Base-by-base conservation (phyloP, 2,113 vertebrate genomes). In the Dolichotis patagonum region DNA sequence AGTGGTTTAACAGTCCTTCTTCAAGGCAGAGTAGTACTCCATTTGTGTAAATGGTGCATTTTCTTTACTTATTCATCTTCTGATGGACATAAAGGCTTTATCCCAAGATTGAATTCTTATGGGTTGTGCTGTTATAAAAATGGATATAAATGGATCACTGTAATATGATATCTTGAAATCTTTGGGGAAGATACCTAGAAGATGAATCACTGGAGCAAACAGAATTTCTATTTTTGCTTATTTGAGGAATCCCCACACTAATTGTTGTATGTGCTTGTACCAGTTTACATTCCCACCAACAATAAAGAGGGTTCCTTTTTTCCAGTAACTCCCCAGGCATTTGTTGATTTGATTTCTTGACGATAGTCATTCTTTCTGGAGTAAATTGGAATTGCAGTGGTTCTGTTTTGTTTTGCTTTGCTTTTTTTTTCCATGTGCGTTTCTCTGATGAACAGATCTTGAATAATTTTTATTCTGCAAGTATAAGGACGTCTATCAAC, bases 161-260 rank as follows among this genome's bases (percentile, higher is more conserved):
- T 3, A 3, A 77, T 30, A 46, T n/a, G 41, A 30, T 28, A 8
- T 28, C 41, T 46, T 77, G 46, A 77, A 46, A 0, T 43, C 38
- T 77, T 77, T 46, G 1, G 24, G 41, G 73, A 75, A 13, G 22
- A 46, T 46, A 28, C 26, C 38, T 14, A 6, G 41, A 28, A 75
- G 1, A 12, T 1, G 5, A 13, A 13, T 46, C 28, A 2, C n/a
- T 73, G n/a, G 11, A 9, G 1, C 4, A 75, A 13, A 46, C 11
- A 75, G 41, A 28, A 43, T 75, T 28, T 46, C 24, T 28, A 13
- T 46, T 46, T 46, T 28, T 1, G 38, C 0, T 13, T 75, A 9
- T 13, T 73, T 24, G 38, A 28, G 41, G 38, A 43, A 43, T 41
- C 22, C 1, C 26, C 73, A 14, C 41, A 2, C 16, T 10, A 20